These are phyloP conservation scores for Prunella himalayana DNA, from an alignment of 2,113 vertebrate genomes.

Conservation along the genomic window DNA sequence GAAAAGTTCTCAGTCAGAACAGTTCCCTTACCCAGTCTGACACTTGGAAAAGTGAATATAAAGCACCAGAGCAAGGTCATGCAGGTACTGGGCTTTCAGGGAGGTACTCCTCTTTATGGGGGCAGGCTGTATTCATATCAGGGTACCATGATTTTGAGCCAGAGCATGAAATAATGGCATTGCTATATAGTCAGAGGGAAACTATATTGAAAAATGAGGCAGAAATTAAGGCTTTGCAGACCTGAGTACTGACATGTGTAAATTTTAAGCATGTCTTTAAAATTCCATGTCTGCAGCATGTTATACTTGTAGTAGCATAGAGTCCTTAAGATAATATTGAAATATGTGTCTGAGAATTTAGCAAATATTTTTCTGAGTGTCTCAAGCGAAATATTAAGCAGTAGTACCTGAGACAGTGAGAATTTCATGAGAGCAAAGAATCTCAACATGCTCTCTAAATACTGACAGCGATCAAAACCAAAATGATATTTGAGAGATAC, in stretches of 20 bases:
- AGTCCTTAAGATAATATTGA: background rate
- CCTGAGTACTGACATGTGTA: background rate
- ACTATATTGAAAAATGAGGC: background rate
- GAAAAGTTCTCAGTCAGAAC: background rate
- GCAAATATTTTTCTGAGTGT: background rate
- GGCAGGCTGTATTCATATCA: background rate
- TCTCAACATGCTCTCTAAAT: background rate
- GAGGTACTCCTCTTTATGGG: background rate
- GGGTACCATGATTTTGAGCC: background rate
- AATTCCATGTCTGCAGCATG: background rate
- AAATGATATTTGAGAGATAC: background rate
- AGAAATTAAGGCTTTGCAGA: background rate
- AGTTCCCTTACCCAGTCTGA: background rate
- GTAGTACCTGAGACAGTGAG: background rate
- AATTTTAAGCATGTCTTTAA: background rate
- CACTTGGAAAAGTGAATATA: background rate
- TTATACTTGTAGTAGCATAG: background rate
- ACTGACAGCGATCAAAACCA: background rate
- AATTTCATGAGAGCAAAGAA: background rate
- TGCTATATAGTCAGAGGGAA: background rate
- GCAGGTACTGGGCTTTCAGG: background rate
- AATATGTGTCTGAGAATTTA: constrained; percentile 9
- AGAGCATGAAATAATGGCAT: background rate
- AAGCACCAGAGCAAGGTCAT: background rate
- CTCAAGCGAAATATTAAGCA: background rate